phyloP scores from a whole-genome alignment of 2,888 invertebrate genomes.

The Nemoura dubitans region DNA sequence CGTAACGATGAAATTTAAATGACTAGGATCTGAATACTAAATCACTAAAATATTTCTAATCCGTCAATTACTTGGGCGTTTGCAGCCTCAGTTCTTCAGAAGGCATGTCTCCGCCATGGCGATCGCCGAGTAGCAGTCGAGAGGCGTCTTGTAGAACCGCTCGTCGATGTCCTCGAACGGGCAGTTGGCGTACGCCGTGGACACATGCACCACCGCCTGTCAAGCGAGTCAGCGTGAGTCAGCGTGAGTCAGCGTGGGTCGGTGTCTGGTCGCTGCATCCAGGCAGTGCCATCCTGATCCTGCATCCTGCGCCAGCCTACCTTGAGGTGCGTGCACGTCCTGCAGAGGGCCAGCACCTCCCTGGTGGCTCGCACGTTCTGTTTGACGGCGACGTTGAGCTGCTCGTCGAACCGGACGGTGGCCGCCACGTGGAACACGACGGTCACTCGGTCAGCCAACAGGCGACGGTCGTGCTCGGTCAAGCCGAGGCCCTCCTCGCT shows the following conservation, averaged over 20 bases:
- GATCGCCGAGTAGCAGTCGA: constrained; percentile 59
- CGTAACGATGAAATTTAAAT: no score
- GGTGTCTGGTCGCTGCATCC: not conserved
- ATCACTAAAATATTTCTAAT: no score
- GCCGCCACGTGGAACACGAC: constrained; percentile 70
- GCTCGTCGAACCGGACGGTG: constrained; percentile 68
- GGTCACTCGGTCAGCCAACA: constrained; percentile 58
- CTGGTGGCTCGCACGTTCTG: constrained; percentile 67
- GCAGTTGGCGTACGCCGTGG: constrained; percentile 84
- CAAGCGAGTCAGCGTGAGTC: not conserved
- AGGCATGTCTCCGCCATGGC: not conserved
- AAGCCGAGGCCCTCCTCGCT: constrained; percentile 53
- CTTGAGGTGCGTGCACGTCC: constrained; percentile 50
- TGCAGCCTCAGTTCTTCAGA: not conserved
- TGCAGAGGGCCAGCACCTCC: constrained; percentile 64
- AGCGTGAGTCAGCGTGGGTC: not conserved
- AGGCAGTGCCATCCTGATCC: not conserved
- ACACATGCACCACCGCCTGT: constrained; percentile 78
- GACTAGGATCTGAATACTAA: not conserved
- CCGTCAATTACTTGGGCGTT: not conserved
- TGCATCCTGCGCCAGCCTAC: not conserved
- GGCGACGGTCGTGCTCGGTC: constrained; percentile 57
- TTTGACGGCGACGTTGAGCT: constrained; percentile 64
- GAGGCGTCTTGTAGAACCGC: constrained; percentile 69
- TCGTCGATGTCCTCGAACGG: constrained; percentile 71